These are phyloP conservation scores for Panorpa germanica DNA, from an alignment of 2,888 invertebrate species.

Conservation along the genomic window DNA sequence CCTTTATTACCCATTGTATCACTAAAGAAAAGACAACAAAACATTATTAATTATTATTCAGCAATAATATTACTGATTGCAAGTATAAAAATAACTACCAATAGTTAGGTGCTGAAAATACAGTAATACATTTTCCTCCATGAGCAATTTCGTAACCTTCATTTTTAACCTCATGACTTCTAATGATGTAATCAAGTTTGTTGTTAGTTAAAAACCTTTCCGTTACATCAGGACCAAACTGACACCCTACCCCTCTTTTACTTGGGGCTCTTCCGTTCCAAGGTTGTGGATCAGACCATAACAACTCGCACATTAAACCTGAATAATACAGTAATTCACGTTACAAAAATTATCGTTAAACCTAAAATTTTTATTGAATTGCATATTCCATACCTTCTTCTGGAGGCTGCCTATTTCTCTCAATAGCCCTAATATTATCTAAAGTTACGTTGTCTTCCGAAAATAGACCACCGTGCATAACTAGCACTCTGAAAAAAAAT, in stretches of 20 bases:
- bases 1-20: conserved; percentile 99
- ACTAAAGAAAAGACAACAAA: conserved; percentile 33
- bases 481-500: conserved; percentile 43
- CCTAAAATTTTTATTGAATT: conserved; percentile 7
- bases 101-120: conserved; percentile 99
- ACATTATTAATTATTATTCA: conserved; percentile 7
- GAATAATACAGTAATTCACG: too few species aligned
- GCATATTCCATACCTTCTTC: conserved; percentile 50
- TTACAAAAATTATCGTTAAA: too few species aligned
- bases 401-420: conserved; percentile 91
- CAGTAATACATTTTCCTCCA: conserved; percentile 90
- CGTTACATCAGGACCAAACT: conserved; percentile 97
- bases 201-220: conserved; percentile 66
- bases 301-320: conserved; percentile 90
- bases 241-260: conserved; percentile 94
- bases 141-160: conserved; percentile 93
- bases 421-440: conserved; percentile 73
- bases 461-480: conserved; percentile 98
- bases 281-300: conserved; percentile 97
- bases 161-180: conserved; percentile 95
- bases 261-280: conserved; percentile 76
- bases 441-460: conserved; percentile 85
- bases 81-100: conserved; percentile 40
- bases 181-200: conserved; percentile 79
- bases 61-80: conserved; percentile 9